Conservation (phyloP, 2,113 vertebrate genomes). For the Equus przewalskii region DNA sequence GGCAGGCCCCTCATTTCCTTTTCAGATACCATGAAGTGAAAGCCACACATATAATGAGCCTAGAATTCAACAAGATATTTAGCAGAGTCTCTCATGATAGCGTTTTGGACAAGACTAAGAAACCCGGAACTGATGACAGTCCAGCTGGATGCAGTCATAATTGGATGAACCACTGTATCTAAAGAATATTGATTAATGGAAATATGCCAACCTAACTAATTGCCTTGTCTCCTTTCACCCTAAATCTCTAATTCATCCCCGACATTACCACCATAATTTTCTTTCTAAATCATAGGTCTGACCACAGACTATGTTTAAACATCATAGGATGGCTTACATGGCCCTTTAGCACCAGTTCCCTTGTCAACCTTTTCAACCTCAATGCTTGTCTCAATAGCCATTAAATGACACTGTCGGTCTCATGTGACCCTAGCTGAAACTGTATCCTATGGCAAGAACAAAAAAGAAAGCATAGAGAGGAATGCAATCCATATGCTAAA, state of each 20-base stretch:
- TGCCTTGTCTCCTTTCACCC: constrained; percentile 18
- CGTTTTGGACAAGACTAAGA: constrained; percentile 16
- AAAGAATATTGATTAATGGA: constrained; percentile 19
- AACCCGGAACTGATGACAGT: neutral
- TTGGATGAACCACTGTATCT: neutral
- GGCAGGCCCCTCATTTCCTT: too few relatives aligned
- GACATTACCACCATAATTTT: neutral
- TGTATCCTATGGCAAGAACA: neutral
- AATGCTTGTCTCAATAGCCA: neutral
- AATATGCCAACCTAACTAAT: constrained; percentile 32
- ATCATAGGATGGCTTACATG: neutral
- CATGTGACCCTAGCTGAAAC: neutral
- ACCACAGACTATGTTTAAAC: neutral
- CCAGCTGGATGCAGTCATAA: neutral
- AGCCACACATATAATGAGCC: neutral
- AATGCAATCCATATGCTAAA: neutral
- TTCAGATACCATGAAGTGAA: neutral
- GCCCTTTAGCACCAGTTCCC: neutral
- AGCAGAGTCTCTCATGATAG: neutral
- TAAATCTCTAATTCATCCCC: neutral
- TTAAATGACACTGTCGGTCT: neutral
- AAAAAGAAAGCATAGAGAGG: neutral
- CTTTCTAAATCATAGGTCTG: constrained; percentile 19
- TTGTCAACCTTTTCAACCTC: neutral
- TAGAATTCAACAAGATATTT: neutral